Conservation (phyloP, 2,113 vertebrate species). For the Clarias gariepinus region DNA sequence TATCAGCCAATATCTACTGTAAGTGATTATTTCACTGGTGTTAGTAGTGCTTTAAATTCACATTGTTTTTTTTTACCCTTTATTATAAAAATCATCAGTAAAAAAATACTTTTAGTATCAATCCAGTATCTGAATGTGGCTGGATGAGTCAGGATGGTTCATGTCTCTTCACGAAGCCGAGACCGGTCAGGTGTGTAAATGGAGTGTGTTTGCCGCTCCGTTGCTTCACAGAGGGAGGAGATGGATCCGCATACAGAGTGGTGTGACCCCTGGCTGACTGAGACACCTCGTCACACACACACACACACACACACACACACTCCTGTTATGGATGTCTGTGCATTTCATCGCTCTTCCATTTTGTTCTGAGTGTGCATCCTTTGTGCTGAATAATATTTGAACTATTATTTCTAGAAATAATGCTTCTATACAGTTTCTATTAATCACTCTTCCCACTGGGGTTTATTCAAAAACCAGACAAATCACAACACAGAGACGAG, state of each 20-base stretch:
- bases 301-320: background rate
- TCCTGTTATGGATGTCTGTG: background rate
- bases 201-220: slow-evolving; percentile 54
- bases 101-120: slow-evolving; percentile 14
- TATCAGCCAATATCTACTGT: too few species aligned
- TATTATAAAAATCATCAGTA: too few species aligned
- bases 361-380: background rate
- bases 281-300: slow-evolving; percentile 20
- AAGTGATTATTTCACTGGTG: too few species aligned
- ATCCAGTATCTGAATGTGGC: slow-evolving; percentile 22
- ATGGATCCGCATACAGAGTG: slow-evolving; percentile 36
- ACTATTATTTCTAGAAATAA: background rate
- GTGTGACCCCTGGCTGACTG: slow-evolving; percentile 31
- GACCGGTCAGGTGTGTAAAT: slow-evolving; percentile 54
- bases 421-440: background rate
- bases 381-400: background rate
- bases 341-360: background rate
- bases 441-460: background rate
- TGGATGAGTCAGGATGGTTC: slow-evolving; percentile 18
- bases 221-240: slow-evolving; percentile 43
- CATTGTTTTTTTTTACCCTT: too few species aligned
- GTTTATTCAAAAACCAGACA: background rate
- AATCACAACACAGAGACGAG: slow-evolving; percentile 3
- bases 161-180: slow-evolving; percentile 48
- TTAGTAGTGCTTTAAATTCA: too few species aligned